Conservation (phyloP, 2,113 vertebrate species). For the Pseudorectes ferrugineus region DNA sequence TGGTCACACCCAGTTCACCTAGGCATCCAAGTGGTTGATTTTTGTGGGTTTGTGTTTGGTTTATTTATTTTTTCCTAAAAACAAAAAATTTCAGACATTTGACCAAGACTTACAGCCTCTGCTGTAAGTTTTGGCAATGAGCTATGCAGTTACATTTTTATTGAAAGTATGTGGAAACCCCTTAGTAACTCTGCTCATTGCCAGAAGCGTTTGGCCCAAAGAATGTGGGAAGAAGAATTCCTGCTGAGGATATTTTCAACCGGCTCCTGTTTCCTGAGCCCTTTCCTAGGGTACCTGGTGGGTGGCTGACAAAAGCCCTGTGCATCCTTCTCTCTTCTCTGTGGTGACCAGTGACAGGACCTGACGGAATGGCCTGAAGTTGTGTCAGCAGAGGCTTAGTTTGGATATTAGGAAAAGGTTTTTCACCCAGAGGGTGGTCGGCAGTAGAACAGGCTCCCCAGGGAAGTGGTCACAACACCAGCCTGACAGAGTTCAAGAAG, state of each 20-base stretch:
- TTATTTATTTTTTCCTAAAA: background rate
- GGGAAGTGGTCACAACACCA: background rate
- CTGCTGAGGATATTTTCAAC: background rate
- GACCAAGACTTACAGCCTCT: background rate
- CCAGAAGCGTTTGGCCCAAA: background rate
- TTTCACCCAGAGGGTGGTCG: background rate
- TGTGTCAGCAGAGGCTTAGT: background rate
- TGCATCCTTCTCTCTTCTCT: background rate
- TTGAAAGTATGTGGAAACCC: fast-evolving
- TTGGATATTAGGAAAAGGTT: background rate
- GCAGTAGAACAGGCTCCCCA: background rate
- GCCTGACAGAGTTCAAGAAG: background rate
- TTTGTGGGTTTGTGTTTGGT: background rate
- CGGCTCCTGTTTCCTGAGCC: fast-evolving
- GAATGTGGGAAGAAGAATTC: fast-evolving
- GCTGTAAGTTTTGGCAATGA: fast-evolving
- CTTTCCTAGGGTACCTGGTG: fast-evolving
- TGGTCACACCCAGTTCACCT: background rate
- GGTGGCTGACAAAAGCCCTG: fast-evolving
- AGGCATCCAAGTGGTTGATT: background rate
- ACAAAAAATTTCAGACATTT: background rate
- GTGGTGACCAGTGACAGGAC: background rate
- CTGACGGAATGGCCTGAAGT: background rate
- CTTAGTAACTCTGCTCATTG: fast-evolving
- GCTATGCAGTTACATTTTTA: fast-evolving